Evolutionary conservation across 1,140 invertebrate genomes (phyloP), one percentile per base, ranked within the genome.

Genomic region (Mamestra configurata): DNA sequence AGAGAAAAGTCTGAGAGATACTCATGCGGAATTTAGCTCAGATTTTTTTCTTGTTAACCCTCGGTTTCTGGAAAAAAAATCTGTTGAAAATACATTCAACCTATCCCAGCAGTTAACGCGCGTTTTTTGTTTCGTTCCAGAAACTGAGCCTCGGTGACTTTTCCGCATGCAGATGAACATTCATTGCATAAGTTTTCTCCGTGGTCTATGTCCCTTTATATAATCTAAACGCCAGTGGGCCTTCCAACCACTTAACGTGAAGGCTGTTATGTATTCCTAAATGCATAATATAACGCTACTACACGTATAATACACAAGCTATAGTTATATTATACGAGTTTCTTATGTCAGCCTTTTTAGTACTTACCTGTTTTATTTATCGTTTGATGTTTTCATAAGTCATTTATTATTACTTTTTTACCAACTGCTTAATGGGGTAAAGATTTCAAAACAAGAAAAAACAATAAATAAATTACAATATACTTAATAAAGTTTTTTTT

Each of bases 211-310:
- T 55, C 37, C 31, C 73, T 73, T 73, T 73, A 76, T 76, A 76
- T 61, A 76, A 76, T 61, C 55, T 76, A 76, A 76, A 46, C 15
- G 15, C 83, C 79, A 87, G 83, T 88, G 83, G 88, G 89, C 85
- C 85, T 88, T 88, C 85, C 89, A 90, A 84, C 86, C 88, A 83
- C 89, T 92, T 89, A 84, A 89, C 85, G 87, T 90, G 87, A 89
- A 87, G 83, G 87, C 89, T 89, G 84, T 84, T 90, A 91, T 90
- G 85, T 90, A 91, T 89, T 82, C 81, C 90, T 93, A 91, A 91
- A 92, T 91, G 91, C 90, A 90, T 92, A 92, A 91, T 92, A 91
- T 92, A 93, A 92, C 88, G 85, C 91, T 82, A 85, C 89, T 89
- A 91, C 88, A 90, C 84, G 90, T 91, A 88, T 89, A 89, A 88